Evolutionary conservation across 2,113 vertebrate genomes (phyloP).

Genomic region (Pipra filicauda): DNA sequence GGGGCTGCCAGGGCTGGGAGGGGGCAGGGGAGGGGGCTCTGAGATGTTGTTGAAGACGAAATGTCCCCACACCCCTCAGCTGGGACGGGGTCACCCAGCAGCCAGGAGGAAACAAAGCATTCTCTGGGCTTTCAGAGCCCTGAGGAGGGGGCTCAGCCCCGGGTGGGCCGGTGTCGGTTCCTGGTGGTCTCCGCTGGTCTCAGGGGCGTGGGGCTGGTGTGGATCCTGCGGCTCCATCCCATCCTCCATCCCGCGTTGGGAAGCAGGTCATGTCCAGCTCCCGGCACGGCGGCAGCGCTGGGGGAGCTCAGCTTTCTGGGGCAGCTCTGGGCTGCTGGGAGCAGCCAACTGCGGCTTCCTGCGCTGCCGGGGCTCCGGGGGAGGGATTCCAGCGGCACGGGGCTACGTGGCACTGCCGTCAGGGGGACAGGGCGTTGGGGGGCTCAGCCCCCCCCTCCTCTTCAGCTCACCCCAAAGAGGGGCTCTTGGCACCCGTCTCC

Average conservation of each 20-base stretch:
- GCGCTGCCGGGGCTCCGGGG: not conserved
- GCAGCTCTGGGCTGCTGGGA: not conserved
- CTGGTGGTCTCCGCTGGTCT: not conserved
- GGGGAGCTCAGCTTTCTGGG: not conserved
- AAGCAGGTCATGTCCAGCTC: slow-evolving; percentile 5
- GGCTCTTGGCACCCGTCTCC: not conserved
- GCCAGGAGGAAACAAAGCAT: not conserved
- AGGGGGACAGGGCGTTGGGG: not conserved
- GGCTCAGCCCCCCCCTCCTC: not conserved
- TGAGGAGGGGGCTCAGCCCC: not conserved
- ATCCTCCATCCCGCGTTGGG: not conserved
- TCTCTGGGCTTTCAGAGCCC: not conserved
- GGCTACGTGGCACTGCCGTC: not conserved
- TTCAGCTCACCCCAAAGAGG: not conserved
- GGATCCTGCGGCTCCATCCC: not conserved
- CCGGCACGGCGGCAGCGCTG: not conserved
- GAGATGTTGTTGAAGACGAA: not conserved
- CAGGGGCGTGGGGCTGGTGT: not conserved
- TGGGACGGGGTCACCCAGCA: not conserved
- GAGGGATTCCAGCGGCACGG: not conserved
- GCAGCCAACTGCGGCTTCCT: not conserved
- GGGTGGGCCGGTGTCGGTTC: not conserved
- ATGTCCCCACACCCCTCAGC: not conserved
- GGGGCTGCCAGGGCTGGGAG: not conserved
- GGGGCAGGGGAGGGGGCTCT: not conserved